These are phyloP conservation scores for Catharus bicknelli DNA, from an alignment of 2,113 vertebrate genomes.

Conservation along the genomic window DNA sequence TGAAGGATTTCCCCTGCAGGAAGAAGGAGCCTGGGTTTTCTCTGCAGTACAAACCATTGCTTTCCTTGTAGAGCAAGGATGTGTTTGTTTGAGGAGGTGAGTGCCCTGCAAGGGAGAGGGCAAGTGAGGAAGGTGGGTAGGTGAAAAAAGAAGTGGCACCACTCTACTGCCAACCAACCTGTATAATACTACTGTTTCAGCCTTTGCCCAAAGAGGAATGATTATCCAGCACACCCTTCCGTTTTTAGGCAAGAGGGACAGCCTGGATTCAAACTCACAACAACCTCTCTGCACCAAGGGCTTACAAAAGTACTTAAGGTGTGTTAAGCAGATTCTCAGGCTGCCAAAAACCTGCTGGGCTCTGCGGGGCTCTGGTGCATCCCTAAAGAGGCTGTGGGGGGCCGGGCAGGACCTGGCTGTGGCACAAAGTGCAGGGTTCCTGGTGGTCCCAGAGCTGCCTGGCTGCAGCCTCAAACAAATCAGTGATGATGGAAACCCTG, in stretches of 20 bases:
- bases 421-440: not conserved
- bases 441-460: not conserved
- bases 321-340: not conserved
- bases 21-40: not conserved
- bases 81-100: not conserved
- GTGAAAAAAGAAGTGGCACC: not conserved
- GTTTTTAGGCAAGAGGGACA: not conserved
- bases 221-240: not conserved
- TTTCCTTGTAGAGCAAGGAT: not conserved
- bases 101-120: not conserved
- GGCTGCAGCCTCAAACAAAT: not conserved
- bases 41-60: not conserved
- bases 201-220: not conserved
- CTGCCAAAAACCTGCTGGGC: not conserved
- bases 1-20: not conserved
- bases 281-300: not conserved
- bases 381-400: not conserved
- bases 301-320: not conserved
- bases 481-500: fast-evolving
- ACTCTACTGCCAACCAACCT: not conserved
- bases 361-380: not conserved
- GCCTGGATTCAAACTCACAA: not conserved
- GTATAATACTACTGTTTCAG: not conserved
- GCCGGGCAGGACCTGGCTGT: not conserved
- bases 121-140: not conserved